A percentile compares a stretch with the other conserved stretches of the same genome.
phyloP scores from a whole-genome alignment of 1,140 invertebrate genomes.

The Luehdorfia chinensis region DNA sequence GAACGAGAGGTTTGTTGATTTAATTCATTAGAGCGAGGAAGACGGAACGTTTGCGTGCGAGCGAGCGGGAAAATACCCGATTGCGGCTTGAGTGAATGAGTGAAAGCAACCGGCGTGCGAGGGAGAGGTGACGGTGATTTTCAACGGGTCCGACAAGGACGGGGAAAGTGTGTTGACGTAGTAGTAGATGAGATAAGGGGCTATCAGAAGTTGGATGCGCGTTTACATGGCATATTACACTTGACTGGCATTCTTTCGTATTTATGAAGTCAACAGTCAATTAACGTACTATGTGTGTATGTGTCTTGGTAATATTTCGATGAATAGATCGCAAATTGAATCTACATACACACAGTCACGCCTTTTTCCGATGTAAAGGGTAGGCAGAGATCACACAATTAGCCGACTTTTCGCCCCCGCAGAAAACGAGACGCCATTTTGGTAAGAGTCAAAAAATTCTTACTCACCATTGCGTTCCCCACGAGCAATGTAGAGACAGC shows the following conservation, averaged over 20 bases:
- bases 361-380: no score
- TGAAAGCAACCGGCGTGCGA: slow-evolving; percentile 42
- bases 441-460: no score
- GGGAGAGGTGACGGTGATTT: slow-evolving; percentile 26
- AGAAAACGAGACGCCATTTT: no score
- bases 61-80: slow-evolving; percentile 3
- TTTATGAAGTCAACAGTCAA: slow-evolving; percentile 11
- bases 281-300: slow-evolving; percentile 1
- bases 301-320: neutral
- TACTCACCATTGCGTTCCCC: no score
- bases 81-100: slow-evolving; percentile 25
- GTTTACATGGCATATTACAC: slow-evolving; percentile 46
- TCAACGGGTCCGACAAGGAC: slow-evolving; percentile 35
- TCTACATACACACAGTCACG: no score
- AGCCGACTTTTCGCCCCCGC: no score
- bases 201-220: slow-evolving; percentile 60
- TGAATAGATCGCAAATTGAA: no score
- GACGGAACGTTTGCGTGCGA: slow-evolving; percentile 15
- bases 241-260: slow-evolving; percentile 25
- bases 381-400: no score
- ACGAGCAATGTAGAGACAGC: no score
- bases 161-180: slow-evolving; percentile 65
- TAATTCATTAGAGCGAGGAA: slow-evolving; percentile 66
- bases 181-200: slow-evolving; percentile 73
- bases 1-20: slow-evolving; percentile 66